Evolutionary conservation across 2,113 vertebrate species (phyloP).

Genomic region (Gopherus evgoodei): DNA sequence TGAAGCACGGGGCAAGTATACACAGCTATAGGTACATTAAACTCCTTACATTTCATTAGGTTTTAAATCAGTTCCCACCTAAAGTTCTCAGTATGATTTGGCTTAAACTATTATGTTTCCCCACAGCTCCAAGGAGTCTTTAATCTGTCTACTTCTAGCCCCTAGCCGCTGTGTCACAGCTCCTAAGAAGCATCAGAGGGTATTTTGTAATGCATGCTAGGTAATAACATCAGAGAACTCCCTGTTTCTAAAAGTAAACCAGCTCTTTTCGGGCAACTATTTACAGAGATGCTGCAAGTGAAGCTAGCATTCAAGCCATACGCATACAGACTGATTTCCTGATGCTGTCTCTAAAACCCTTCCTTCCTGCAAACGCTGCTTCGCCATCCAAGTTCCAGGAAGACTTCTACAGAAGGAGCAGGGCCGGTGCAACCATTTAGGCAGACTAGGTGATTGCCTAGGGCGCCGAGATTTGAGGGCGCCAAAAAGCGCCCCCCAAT

Average conservation of each 20-base stretch:
- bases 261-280: too few species aligned
- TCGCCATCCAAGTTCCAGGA: neutral
- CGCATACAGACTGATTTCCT: too few species aligned
- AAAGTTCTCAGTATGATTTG: fast-evolving
- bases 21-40: neutral
- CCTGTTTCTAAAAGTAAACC: too few species aligned
- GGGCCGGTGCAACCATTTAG: too few species aligned
- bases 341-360: too few species aligned
- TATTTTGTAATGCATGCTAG: too few species aligned
- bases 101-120: neutral
- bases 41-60: neutral
- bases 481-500: too few species aligned
- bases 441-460: too few species aligned
- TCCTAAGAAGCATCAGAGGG: neutral
- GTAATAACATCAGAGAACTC: too few species aligned
- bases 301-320: too few species aligned
- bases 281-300: too few species aligned
- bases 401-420: neutral
- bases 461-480: too few species aligned
- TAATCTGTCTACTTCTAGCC: fast-evolving
- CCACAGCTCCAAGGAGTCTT: neutral
- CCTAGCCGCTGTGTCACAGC: fast-evolving
- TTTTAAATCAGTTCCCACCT: neutral
- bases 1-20: neutral
- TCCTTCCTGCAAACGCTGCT: neutral